A percentile compares a stretch with the other conserved stretches of the same genome.
Conservation (phyloP, 2,888 invertebrate species). For the Hirtodrosophila trivittata region DNA sequence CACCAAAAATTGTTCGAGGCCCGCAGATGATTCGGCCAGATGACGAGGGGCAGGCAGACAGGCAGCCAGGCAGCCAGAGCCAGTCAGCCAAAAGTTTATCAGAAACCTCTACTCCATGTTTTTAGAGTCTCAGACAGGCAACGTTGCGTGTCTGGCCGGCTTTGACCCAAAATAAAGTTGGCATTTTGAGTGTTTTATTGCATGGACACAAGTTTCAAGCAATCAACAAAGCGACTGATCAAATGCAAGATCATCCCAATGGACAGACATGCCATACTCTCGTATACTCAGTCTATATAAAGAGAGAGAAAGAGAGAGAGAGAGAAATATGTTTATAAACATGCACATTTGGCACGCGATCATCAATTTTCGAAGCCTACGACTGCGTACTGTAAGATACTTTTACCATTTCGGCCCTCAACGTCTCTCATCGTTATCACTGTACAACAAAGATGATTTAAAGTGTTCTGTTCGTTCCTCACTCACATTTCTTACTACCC, state of each 20-base stretch:
- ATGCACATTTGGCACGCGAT: conserved; percentile 80
- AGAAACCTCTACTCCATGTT: conserved; percentile 16
- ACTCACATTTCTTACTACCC: neutral
- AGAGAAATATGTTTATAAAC: conserved; percentile 77
- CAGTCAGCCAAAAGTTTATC: conserved; percentile 65
- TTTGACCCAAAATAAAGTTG: conserved; percentile 80
- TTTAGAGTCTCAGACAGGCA: conserved; percentile 57
- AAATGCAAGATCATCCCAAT: conserved; percentile 77
- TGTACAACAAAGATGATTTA: conserved; percentile 44
- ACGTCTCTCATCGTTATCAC: conserved; percentile 57
- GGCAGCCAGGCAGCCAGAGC: no score
- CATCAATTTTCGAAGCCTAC: conserved; percentile 69
- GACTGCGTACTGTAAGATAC: conserved; percentile 73
- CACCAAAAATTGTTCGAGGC: conserved; percentile 34
- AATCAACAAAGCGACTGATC: conserved; percentile 79
- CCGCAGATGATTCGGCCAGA: conserved; percentile 7
- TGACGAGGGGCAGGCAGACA: neutral
- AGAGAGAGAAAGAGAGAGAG: conserved; percentile 1
- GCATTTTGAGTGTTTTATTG: conserved; percentile 80
- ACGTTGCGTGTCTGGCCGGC: conserved; percentile 76
- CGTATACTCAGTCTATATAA: conserved; percentile 6
- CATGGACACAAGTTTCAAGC: conserved; percentile 80
- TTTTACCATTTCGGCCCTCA: conserved; percentile 65
- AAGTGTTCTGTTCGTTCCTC: conserved; percentile 21
- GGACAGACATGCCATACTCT: conserved; percentile 58